Base-by-base conservation (phyloP, 2,888 invertebrate species). In the Trachelus iudaicus region DNA sequence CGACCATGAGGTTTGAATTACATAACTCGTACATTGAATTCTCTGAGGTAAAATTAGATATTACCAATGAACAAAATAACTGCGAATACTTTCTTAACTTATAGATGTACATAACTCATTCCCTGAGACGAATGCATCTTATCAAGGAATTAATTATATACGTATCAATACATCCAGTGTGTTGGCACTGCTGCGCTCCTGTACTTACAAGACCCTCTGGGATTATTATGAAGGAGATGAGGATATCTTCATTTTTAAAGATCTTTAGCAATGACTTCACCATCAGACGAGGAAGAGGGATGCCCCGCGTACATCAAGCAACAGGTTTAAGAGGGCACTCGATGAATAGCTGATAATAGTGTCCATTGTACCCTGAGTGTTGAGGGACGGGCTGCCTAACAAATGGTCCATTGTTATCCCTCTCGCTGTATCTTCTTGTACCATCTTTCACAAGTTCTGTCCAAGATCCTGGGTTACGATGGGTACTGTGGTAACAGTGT, bases 391-490 rank as follows among this genome's bases (percentile, higher is more conserved):
- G 78, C 81, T 83, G 79, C 81, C 81, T 86, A 87, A 90, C 89
- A 89, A 90, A 89, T 88, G 89, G 86, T 81, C 87, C 89, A 90
- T 90, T 90, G 90, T 89, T 88, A 83, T 83, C 83, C 81, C 80
- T 82, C 80, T 80, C 79, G 76, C 76, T 76, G 56, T 56, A 56
- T 76, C 77, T 81, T 81, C 81, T 78, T 80, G 71, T 40, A 68
- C 75, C 15, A 75, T 79, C 73, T 75, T 77, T 71, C 76, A 30
- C 31, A 56, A 73, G 75, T 77, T 77, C 75, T 40, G 37, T 79
- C 31, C 76, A 75, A 73, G 56, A 15, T 13, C 30, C 74, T 30
- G 37, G 37, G 33, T 40, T 40, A 56, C 68, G 31, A 40, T 69
- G 68, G 34, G 75, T 69, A 34, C 69, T 87, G 87, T 88, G 56